Base-by-base conservation (phyloP, 2,888 invertebrate species). In the Lasioglossum malachurum region DNA sequence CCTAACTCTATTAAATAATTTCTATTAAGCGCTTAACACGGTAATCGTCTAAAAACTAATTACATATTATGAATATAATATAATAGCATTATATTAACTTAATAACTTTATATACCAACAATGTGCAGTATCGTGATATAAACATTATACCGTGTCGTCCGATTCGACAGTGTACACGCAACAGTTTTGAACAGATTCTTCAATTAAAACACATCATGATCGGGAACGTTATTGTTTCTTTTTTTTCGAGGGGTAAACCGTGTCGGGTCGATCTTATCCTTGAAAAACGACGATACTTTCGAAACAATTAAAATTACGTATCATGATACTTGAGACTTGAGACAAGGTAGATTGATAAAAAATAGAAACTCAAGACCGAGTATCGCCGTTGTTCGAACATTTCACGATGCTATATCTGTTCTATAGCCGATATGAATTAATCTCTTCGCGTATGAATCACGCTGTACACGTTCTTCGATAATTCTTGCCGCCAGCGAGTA, bases 21-120 rank as follows among this genome's bases (percentile, higher is more conserved):
- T 92, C 88, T 91, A 91, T 87, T 73, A 92, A 92, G 91, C 89
- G 89, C 86, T 88, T 92, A 90, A 91, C 80, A 88, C 46, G 87
- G 86, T 67, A 78, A 86, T 90, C 84, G 57, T 78, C 84, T 89
- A 91, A 87, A 71, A 69, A 74, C 46, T 86, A 87, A 84, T 86
- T 87, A 83, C 74, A 84, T 76, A 75, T 86, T 84, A 81, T 80
- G 71, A 85, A 88, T 71, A 72, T 88, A 87, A 89, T 88, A 67
- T 79, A 80, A 89, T 83, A 89, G 78, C 71, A 76, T 81, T 84
- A 78, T 82, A 75, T 87, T 87, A 88, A 91, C 82, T 88, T 85
- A 92, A 84, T 89, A 84, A 82, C 80, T 80, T 87, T 83, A 85
- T 83, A 82, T 88, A 84, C 69, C 86, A 91, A 91, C 88, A 88